Evolutionary conservation across 2,797 vertebrate species (phyloP).

Genomic region (Microchirus variegatus): DNA sequence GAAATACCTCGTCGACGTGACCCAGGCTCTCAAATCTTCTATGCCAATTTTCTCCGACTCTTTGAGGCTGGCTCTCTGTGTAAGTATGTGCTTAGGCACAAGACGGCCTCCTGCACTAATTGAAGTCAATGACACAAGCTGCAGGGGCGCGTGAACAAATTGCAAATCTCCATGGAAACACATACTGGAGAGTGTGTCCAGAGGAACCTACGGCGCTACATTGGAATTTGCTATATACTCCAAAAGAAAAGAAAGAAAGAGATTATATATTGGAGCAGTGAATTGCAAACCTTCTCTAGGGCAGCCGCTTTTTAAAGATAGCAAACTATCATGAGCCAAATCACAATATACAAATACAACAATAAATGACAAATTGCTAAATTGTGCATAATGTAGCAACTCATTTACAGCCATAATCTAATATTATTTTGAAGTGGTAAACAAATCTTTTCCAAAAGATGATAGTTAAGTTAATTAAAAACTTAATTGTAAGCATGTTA

Average conservation of each 20-base stretch:
- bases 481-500: too few species aligned
- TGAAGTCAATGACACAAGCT: slow-evolving; percentile 80
- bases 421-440: too few species aligned
- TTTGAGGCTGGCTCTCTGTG: slow-evolving; percentile 58
- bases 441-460: too few species aligned
- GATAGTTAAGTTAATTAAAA: too few species aligned
- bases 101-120: slow-evolving; percentile 72
- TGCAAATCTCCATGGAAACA: slow-evolving; percentile 82
- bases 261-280: neutral
- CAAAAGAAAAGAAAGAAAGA: neutral
- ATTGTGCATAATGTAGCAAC: too few species aligned
- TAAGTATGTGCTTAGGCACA: slow-evolving; percentile 69
- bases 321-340: too few species aligned
- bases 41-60: slow-evolving; percentile 42
- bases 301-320: too few species aligned
- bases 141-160: slow-evolving; percentile 68
- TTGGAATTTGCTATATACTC: slow-evolving; percentile 49
- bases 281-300: too few species aligned
- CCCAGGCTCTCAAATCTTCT: slow-evolving; percentile 34
- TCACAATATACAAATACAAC: too few species aligned
- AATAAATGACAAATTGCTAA: too few species aligned
- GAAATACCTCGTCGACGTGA: neutral
- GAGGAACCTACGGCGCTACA: slow-evolving; percentile 57
- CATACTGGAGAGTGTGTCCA: slow-evolving; percentile 60
- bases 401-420: too few species aligned